A percentile compares a stretch with the other conserved stretches of the same genome.
These are phyloP conservation scores for Palaemon carinicauda DNA, from an alignment of 1,140 invertebrate genomes.

Conservation along the genomic window DNA sequence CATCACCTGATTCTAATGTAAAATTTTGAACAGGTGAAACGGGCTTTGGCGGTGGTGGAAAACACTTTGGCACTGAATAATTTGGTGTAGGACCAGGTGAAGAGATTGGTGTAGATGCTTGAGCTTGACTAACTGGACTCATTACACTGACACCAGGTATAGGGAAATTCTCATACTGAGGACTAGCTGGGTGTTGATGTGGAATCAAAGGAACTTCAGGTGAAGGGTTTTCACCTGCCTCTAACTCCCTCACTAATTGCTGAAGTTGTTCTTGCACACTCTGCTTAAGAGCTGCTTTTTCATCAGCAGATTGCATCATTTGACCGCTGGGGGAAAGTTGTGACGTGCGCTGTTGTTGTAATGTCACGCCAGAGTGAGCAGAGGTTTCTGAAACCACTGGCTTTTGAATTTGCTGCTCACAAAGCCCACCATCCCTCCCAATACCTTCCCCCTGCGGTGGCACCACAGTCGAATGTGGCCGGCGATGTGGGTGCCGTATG, in stretches of 20 bases:
- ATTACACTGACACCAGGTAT: not conserved
- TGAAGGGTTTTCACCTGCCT: slow-evolving; percentile 31
- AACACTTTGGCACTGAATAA: too few relatives aligned
- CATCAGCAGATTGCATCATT: not conserved
- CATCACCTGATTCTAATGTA: too few relatives aligned
- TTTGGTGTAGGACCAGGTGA: not conserved
- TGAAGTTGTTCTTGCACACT: slow-evolving; percentile 54
- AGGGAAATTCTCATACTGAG: not conserved
- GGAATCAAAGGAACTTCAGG: not conserved
- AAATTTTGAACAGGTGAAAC: too few relatives aligned
- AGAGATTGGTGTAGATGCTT: not conserved
- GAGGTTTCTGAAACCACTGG: not conserved
- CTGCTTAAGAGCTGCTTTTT: slow-evolving; percentile 39
- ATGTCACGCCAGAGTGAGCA: slow-evolving; percentile 11
- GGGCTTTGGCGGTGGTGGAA: too few relatives aligned
- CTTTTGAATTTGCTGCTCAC: slow-evolving; percentile 49
- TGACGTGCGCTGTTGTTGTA: not conserved
- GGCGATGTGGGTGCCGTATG: slow-evolving; percentile 16
- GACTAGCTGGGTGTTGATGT: not conserved
- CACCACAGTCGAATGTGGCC: slow-evolving; percentile 50
- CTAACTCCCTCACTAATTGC: slow-evolving; percentile 52
- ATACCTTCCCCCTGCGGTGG: slow-evolving; percentile 56
- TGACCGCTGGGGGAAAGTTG: slow-evolving; percentile 21
- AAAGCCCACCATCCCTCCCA: slow-evolving; percentile 60
- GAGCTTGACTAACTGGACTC: too few relatives aligned